phyloP scores from a whole-genome alignment of 2,797 vertebrate species.

The Falco concolor region DNA sequence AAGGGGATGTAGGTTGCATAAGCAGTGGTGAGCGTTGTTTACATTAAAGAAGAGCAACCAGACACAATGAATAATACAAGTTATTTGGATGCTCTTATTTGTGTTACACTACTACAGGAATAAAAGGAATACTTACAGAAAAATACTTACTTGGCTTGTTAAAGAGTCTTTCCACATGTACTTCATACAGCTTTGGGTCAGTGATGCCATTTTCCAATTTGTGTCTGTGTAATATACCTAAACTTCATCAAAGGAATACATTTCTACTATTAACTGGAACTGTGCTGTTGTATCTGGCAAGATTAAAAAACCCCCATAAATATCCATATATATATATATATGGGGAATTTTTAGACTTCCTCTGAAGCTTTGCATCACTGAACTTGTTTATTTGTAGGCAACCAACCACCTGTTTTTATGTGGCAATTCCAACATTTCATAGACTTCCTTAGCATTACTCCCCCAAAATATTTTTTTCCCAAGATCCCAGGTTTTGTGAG shows the following conservation, averaged over 20 bases:
- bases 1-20: background rate
- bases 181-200: background rate
- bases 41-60: background rate
- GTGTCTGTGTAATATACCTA: background rate
- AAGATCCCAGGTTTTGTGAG: background rate
- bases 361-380: background rate
- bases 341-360: background rate
- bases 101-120: background rate
- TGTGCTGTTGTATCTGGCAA: background rate
- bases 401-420: background rate
- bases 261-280: background rate
- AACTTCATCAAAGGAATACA: background rate
- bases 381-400: background rate
- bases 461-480: background rate
- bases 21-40: background rate
- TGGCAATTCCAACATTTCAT: background rate
- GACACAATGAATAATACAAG: background rate
- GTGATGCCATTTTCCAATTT: background rate
- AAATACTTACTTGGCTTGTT: background rate
- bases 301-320: background rate
- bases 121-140: background rate
- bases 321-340: background rate
- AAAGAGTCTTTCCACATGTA: background rate
- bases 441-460: background rate
- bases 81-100: background rate